A percentile compares a stretch with the other conserved stretches of the same genome.
phyloP scores from a whole-genome alignment of 2,113 vertebrate genomes.

The Tupaia chinensis region DNA sequence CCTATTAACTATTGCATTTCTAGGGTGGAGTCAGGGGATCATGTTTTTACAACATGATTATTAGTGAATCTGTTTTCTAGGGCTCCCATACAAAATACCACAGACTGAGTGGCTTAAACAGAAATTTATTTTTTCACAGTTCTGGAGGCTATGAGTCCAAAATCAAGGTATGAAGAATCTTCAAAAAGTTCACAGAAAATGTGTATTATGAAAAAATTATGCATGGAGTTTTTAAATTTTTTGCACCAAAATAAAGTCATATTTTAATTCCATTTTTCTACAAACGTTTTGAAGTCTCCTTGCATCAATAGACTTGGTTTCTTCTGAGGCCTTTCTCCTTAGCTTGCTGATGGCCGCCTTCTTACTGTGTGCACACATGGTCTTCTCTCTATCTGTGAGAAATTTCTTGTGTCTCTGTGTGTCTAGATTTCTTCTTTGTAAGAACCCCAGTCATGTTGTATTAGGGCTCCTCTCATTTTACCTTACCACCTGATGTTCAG shows the following conservation, averaged over 20 bases:
- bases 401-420: not conserved
- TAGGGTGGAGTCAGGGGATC: not conserved
- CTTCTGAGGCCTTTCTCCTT: not conserved
- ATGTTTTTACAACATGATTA: not conserved
- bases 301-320: not conserved
- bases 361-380: not conserved
- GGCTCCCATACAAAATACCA: not conserved
- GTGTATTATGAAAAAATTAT: too few species aligned
- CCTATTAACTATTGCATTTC: not conserved
- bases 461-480: not conserved
- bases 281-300: too few species aligned
- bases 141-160: not conserved
- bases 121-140: not conserved
- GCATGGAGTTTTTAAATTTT: too few species aligned
- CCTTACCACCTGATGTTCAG: not conserved
- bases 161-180: not conserved
- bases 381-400: not conserved
- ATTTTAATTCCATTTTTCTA: too few species aligned
- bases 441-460: not conserved
- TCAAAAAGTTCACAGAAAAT: too few species aligned
- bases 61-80: not conserved
- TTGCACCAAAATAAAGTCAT: too few species aligned
- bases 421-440: not conserved
- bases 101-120: not conserved
- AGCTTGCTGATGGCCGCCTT: not conserved